Conservation (phyloP, 2,113 vertebrate genomes). For the Podiceps cristatus region DNA sequence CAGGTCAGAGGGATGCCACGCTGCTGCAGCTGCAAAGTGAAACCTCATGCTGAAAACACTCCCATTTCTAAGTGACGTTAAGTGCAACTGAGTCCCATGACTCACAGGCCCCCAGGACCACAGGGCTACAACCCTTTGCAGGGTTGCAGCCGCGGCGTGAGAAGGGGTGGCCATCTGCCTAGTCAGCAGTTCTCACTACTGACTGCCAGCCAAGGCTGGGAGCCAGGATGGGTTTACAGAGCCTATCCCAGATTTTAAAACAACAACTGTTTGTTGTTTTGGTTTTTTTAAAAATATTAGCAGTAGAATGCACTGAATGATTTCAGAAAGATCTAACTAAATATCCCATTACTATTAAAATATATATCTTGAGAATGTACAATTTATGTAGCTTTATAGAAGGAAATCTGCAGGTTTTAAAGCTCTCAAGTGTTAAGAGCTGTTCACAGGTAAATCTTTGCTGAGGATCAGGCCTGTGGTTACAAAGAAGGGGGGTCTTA, state of each 20-base stretch:
- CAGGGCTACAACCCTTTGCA: neutral
- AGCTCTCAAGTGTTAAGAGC: neutral
- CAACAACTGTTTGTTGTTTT: neutral
- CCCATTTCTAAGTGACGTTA: accelerated
- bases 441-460: neutral
- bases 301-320: neutral
- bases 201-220: neutral
- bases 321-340: neutral
- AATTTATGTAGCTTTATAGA: neutral
- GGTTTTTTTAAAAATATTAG: neutral
- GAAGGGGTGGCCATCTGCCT: neutral
- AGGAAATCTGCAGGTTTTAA: neutral
- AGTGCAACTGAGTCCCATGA: neutral
- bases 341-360: neutral
- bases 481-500: neutral
- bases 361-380: neutral
- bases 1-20: neutral
- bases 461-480: neutral
- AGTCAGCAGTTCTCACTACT: neutral
- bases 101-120: neutral
- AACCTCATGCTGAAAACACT: neutral
- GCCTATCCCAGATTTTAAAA: neutral
- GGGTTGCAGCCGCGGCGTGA: neutral
- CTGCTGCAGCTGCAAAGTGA: neutral
- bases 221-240: neutral